A percentile compares a stretch with the other conserved stretches of the same genome.
Evolutionary conservation across 2,797 vertebrate species (phyloP).

Genomic region (Crocidura indochinensis): DNA sequence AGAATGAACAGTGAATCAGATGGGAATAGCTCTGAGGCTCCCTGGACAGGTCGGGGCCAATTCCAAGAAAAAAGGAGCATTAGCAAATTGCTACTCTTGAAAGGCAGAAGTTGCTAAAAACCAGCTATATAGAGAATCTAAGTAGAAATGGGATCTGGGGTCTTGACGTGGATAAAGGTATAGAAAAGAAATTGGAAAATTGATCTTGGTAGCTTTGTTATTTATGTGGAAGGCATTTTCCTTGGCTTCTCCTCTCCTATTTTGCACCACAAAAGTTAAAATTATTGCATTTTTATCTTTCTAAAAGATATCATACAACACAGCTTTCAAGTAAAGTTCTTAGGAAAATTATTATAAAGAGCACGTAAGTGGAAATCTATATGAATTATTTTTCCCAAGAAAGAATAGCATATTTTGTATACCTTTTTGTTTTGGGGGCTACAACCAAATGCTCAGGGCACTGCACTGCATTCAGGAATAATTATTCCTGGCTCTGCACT

Average conservation of each 20-base stretch:
- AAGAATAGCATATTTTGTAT: constrained; percentile 23
- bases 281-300: neutral
- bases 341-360: constrained; percentile 7
- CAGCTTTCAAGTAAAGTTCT: neutral
- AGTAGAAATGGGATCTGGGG: neutral
- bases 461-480: too few species aligned
- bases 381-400: neutral
- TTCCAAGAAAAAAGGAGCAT: neutral
- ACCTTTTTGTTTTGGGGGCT: neutral
- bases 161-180: neutral
- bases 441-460: too few species aligned
- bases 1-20: too few species aligned
- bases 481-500: too few species aligned
- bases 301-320: neutral
- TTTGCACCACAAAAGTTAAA: neutral
- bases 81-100: neutral
- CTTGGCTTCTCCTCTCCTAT: neutral
- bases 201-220: neutral
- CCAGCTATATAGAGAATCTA: neutral
- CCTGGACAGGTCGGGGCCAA: too few species aligned
- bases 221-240: constrained; percentile 32
- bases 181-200: neutral
- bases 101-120: neutral
- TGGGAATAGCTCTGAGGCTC: too few species aligned
- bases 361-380: neutral